Evolutionary conservation across 2,888 invertebrate species (phyloP).

Genomic region (Magallana nippona): DNA sequence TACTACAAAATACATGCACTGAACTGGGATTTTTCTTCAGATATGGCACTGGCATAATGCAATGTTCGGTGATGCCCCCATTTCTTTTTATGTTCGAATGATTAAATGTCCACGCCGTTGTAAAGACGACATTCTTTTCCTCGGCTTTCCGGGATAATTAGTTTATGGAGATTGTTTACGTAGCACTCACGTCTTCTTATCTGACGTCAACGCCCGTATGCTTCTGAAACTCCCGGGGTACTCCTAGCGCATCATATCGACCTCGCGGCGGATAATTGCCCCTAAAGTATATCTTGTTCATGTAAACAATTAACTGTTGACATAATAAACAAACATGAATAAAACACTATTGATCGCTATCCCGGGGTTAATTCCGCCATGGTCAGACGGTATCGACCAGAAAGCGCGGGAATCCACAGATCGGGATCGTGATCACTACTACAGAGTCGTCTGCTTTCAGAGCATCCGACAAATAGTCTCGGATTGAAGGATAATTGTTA

Average conservation of each 20-base stretch:
- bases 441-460: conserved; percentile 21
- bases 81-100: not conserved
- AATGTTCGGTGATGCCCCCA: not conserved
- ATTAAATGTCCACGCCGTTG: not conserved
- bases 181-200: conserved; percentile 4
- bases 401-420: conserved; percentile 22
- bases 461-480: conserved; percentile 24
- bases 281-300: conserved; percentile 32
- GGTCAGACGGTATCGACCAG: conserved; percentile 10
- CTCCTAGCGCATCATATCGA: conserved; percentile 1
- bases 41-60: too few species aligned
- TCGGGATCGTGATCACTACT: conserved; percentile 7
- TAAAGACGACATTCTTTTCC: not conserved
- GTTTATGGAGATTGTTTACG: not conserved
- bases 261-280: conserved; percentile 28
- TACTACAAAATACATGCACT: too few species aligned
- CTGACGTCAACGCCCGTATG: not conserved
- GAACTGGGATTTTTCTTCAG: too few species aligned
- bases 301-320: conserved; percentile 31
- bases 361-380: conserved; percentile 30
- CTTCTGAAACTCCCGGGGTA: not conserved
- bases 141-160: not conserved
- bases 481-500: conserved; percentile 28
- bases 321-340: conserved; percentile 32
- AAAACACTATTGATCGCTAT: conserved; percentile 34